Conservation (phyloP, 1,140 invertebrate genomes). For the Coptotermes formosanus region DNA sequence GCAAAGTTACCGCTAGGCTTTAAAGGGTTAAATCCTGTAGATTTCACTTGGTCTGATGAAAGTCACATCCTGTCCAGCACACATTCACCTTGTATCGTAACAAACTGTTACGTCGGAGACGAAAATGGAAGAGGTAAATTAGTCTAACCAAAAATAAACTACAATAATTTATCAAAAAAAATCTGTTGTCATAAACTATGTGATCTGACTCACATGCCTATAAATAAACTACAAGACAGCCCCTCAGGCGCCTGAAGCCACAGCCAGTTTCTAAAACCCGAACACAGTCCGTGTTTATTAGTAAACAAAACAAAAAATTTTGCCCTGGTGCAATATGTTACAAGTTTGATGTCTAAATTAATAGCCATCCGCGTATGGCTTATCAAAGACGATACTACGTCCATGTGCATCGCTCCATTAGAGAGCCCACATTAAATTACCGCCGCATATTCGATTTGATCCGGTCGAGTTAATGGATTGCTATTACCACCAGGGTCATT, state of each 20-base stretch:
- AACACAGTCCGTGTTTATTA: not conserved
- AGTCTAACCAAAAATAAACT: too few species aligned
- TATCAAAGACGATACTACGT: not conserved
- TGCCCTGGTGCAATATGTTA: not conserved
- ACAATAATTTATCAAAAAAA: too few species aligned
- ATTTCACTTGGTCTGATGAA: too few species aligned
- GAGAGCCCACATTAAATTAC: not conserved
- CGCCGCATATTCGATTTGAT: slow-evolving; percentile 5
- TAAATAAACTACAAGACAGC: too few species aligned
- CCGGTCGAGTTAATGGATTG: not conserved
- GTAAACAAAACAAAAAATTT: not conserved
- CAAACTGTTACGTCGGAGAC: too few species aligned
- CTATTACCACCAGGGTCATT: not conserved
- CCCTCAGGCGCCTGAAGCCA: not conserved
- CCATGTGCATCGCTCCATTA: not conserved
- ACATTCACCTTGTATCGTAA: too few species aligned
- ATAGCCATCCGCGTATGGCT: not conserved
- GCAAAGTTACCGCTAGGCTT: too few species aligned
- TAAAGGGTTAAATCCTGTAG: too few species aligned
- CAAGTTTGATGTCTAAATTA: slow-evolving; percentile 6
- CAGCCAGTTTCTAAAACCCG: not conserved
- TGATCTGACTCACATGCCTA: too few species aligned
- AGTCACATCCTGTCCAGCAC: too few species aligned
- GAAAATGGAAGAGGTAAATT: too few species aligned
- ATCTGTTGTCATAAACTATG: too few species aligned